These are phyloP conservation scores for Arvicola amphibius DNA, from an alignment of 2,797 vertebrate species.

Conservation along the genomic window DNA sequence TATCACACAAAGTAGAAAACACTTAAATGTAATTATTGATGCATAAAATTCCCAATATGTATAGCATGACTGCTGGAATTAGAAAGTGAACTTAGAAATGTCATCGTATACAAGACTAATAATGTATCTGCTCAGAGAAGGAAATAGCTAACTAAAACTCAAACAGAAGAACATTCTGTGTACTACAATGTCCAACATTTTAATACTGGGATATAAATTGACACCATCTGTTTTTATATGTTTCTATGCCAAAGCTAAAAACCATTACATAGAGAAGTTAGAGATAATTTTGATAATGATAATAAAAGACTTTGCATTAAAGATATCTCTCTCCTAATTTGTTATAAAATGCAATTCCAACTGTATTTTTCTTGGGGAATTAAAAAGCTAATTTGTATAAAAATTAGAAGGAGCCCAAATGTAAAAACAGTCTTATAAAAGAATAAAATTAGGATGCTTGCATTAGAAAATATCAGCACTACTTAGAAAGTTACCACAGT, in stretches of 20 bases:
- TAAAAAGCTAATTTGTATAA: background rate
- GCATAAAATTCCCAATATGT: background rate
- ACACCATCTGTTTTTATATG: background rate
- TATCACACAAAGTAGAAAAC: background rate
- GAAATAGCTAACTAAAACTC: background rate
- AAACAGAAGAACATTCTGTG: background rate
- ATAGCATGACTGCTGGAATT: background rate
- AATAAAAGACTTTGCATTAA: background rate
- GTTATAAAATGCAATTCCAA: background rate
- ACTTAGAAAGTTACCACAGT: background rate
- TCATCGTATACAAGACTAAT: background rate
- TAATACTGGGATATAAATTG: background rate
- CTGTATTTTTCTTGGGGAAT: background rate
- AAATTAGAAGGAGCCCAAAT: background rate
- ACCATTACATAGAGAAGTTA: background rate
- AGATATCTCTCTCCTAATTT: background rate
- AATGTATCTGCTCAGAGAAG: background rate
- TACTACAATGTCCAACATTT: background rate
- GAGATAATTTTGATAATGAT: constrained; percentile 17
- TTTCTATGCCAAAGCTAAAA: constrained; percentile 8
- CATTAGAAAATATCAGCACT: background rate
- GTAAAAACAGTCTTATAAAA: background rate
- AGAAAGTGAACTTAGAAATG: background rate
- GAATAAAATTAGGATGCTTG: background rate
- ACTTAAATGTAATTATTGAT: background rate